Percentiles rank a stretch among this genome's conserved stretches.
Conservation (phyloP, 2,113 vertebrate species). For the Alethe diademata region DNA sequence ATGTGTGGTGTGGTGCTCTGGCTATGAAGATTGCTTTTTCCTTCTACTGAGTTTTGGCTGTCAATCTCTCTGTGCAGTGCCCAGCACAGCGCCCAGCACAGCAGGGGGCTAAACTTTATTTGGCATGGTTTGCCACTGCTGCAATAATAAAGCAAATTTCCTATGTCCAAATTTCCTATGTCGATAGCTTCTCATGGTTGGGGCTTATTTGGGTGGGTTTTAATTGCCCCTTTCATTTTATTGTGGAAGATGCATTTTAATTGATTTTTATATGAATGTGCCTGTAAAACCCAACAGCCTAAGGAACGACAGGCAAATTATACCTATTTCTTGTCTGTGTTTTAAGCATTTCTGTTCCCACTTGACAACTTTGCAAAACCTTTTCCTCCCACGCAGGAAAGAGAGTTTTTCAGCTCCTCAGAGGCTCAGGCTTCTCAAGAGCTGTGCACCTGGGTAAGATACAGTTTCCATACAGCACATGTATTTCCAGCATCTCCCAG, state of each 20-base stretch:
- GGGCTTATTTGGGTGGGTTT: background rate
- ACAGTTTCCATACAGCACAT: background rate
- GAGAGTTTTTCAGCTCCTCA: background rate
- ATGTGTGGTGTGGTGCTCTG: fast-evolving
- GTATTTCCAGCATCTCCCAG: conserved; percentile 10
- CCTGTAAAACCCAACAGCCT: background rate
- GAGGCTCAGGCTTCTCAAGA: conserved; percentile 19
- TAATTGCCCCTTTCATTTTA: background rate
- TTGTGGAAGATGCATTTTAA: background rate
- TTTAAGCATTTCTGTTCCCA: background rate
- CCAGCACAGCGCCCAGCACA: background rate
- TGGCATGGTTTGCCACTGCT: background rate
- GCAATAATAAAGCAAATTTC: background rate
- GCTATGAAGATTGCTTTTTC: fast-evolving
- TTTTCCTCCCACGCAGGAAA: conserved; percentile 53
- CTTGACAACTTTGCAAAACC: background rate
- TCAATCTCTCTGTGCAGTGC: background rate
- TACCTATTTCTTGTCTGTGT: background rate
- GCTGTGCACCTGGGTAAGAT: conserved; percentile 49
- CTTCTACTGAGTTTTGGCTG: background rate
- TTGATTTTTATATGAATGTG: background rate
- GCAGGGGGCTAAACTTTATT: background rate
- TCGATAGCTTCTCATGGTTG: background rate
- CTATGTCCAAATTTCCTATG: background rate
- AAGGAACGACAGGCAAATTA: background rate